Evolutionary conservation across 1,140 invertebrate species (phyloP).

Genomic region (Linepithema humile): DNA sequence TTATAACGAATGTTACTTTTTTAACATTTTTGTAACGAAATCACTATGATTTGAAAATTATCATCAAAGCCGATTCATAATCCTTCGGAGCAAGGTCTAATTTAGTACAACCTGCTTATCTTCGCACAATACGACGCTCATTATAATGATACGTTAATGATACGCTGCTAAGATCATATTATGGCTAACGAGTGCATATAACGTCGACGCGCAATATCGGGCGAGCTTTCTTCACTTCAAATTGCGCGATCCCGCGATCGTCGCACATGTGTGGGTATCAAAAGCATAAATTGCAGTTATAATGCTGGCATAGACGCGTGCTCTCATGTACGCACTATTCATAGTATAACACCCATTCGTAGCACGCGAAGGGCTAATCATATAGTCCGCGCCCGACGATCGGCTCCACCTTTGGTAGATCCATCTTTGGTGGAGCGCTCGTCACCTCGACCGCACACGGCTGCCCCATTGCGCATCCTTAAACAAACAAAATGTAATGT

Average conservation of each 20-base stretch:
- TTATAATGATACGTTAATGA: background rate
- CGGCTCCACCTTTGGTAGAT: too few relatives aligned
- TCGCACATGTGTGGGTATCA: background rate
- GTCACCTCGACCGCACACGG: constrained; percentile 42
- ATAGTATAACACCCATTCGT: constrained; percentile 36
- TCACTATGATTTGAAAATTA: background rate
- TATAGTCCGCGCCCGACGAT: background rate
- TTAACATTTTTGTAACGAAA: background rate
- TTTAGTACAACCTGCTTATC: background rate
- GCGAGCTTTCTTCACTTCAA: background rate
- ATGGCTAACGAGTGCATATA: background rate
- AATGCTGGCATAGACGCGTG: constrained; percentile 40
- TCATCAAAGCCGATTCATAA: background rate
- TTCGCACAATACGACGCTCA: background rate
- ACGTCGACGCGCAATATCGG: background rate
- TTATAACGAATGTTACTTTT: too few relatives aligned
- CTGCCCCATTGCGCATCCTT: constrained; percentile 16
- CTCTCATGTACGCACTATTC: constrained; percentile 36
- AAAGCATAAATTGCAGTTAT: constrained; percentile 15
- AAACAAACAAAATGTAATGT: constrained; percentile 55
- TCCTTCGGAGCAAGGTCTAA: background rate
- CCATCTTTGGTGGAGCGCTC: constrained; percentile 3
- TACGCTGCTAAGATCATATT: background rate
- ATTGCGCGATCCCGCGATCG: background rate
- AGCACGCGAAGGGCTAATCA: constrained; percentile 46